A percentile compares a stretch with the other conserved stretches of the same genome.
Evolutionary conservation across 2,888 invertebrate genomes (phyloP).

Genomic region (Ephialtes manifestator): DNA sequence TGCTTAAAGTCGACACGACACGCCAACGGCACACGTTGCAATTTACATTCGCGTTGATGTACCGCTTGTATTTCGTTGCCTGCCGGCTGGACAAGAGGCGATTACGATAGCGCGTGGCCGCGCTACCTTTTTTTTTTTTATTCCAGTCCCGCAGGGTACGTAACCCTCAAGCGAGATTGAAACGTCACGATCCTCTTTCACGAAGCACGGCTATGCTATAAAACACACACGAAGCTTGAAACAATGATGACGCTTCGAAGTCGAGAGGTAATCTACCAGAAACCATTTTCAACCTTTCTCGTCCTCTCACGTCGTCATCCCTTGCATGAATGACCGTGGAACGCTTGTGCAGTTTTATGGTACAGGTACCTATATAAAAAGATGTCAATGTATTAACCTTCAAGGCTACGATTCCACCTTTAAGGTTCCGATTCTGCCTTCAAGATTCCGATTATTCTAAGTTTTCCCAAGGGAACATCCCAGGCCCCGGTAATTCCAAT

Average conservation of each 20-base stretch:
- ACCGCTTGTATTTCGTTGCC: conserved; percentile 45
- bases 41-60: conserved; percentile 68
- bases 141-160: neutral
- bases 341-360: conserved; percentile 5
- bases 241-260: conserved; percentile 20
- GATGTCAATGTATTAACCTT: conserved; percentile 3
- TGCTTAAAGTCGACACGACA: conserved; percentile 67
- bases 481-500: too few relatives aligned
- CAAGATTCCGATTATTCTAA: too few relatives aligned
- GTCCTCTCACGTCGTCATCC: neutral
- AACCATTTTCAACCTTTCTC: conserved; percentile 19
- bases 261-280: conserved; percentile 21
- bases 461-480: too few relatives aligned
- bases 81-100: conserved; percentile 31
- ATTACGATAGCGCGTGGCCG: conserved; percentile 67
- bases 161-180: conserved; percentile 55
- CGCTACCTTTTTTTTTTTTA: neutral
- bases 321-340: neutral
- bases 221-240: conserved; percentile 8
- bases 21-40: conserved; percentile 61
- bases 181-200: conserved; percentile 45
- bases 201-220: neutral
- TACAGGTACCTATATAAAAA: neutral
- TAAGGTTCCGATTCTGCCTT: too few relatives aligned
- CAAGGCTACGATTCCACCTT: too few relatives aligned